Conservation (phyloP, 1,140 invertebrate species). For the Halesus radiatus region DNA sequence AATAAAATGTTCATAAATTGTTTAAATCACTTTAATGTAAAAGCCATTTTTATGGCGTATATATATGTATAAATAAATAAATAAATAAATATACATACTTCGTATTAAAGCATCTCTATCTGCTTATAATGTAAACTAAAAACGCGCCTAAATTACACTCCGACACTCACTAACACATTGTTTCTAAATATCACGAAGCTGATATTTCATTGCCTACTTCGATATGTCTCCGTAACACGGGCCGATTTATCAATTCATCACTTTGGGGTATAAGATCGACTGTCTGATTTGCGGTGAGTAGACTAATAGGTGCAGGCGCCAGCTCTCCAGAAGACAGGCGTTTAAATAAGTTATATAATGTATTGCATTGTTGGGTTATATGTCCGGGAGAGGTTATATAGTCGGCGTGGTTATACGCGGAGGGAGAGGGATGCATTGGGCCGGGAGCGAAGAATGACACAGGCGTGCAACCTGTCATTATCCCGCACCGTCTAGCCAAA, state of each 20-base stretch:
- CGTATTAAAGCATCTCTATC: no score
- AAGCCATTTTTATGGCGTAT: no score
- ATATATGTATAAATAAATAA: no score
- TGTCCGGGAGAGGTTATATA: background rate
- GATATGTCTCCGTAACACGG: background rate
- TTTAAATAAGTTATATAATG: no score
- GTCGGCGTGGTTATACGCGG: background rate
- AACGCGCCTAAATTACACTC: no score
- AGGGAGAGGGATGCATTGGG: background rate
- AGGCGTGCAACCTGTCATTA: constrained; percentile 50
- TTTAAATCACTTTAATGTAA: no score
- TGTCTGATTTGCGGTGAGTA: constrained; percentile 15
- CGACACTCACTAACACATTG: no score
- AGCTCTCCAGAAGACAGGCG: background rate
- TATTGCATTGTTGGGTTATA: background rate
- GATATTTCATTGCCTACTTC: background rate
- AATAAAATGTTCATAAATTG: no score
- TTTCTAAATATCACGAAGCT: no score
- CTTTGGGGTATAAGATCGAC: constrained; percentile 13
- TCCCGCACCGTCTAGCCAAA: constrained; percentile 52
- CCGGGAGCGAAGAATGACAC: constrained; percentile 53
- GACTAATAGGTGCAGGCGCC: constrained; percentile 25
- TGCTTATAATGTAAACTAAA: no score
- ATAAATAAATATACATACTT: no score
- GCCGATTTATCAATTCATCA: constrained; percentile 24